phyloP scores from a whole-genome alignment of 2,113 vertebrate genomes.

The Hippocampus guttulatus region DNA sequence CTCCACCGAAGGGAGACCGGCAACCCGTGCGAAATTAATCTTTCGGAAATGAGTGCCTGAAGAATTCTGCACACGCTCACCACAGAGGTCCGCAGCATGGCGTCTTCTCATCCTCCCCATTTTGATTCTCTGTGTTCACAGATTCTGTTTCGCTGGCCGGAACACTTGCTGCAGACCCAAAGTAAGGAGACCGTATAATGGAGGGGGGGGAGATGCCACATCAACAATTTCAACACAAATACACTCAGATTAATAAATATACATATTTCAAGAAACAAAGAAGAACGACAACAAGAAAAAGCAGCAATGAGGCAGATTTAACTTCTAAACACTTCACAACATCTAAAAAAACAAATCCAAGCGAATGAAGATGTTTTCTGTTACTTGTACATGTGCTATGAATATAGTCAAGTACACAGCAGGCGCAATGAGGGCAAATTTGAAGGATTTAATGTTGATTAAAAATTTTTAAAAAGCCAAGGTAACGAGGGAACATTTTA shows the following conservation, averaged over 20 bases:
- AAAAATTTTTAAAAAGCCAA: no score
- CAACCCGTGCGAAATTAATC: background rate
- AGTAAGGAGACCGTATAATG: slow-evolving; percentile 36
- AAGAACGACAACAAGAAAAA: no score
- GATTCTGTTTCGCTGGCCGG: slow-evolving; percentile 94
- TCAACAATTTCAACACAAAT: background rate
- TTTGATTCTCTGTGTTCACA: slow-evolving; percentile 90
- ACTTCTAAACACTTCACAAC: no score
- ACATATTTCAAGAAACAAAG: background rate
- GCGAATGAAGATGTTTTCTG: no score
- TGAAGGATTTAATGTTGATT: no score
- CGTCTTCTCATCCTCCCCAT: slow-evolving; percentile 80
- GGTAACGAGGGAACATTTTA: no score
- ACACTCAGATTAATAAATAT: background rate
- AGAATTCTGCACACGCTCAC: slow-evolving; percentile 63
- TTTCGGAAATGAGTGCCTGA: background rate
- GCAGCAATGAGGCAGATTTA: no score
- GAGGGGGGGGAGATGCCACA: background rate
- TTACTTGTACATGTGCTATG: no score
- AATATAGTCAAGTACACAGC: no score
- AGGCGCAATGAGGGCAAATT: no score
- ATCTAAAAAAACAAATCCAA: no score
- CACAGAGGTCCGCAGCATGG: slow-evolving; percentile 86
- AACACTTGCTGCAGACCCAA: slow-evolving; percentile 83
- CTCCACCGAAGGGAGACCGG: background rate